These are phyloP conservation scores for Macrocentrus cingulum DNA, from an alignment of 1,140 invertebrate genomes.

Conservation along the genomic window DNA sequence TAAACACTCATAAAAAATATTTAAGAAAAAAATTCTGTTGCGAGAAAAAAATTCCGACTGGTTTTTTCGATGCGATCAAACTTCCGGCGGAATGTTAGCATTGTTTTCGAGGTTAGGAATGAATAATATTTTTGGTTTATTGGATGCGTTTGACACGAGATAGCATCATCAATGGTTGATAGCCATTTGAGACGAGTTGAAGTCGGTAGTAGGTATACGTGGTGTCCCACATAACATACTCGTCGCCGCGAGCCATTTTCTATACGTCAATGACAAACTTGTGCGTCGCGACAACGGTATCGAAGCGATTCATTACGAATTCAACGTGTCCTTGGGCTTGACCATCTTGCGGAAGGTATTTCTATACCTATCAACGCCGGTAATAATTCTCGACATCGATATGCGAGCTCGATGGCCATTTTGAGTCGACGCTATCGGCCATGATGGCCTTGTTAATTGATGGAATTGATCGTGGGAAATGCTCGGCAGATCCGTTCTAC, in stretches of 20 bases:
- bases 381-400: no score
- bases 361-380: no score
- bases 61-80: no score
- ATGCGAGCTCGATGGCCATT: no score
- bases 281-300: conserved; percentile 40
- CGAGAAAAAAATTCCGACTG: no score
- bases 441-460: conserved; percentile 21
- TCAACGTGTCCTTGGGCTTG: conserved; percentile 38
- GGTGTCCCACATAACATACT: conserved; percentile 45
- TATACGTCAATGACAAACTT: conserved; percentile 2
- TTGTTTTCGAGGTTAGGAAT: no score
- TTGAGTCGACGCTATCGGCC: conserved; percentile 8
- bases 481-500: not conserved
- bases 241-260: not conserved
- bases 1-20: no score
- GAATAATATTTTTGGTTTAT: not conserved
- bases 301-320: conserved; percentile 43
- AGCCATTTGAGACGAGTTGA: conserved; percentile 45
- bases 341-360: conserved; percentile 14
- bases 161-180: no score
- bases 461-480: conserved; percentile 30
- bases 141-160: no score
- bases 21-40: no score
- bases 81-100: no score
- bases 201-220: conserved; percentile 38